Conservation (phyloP, 1,140 invertebrate species). For the Trinorchestia longiramus region DNA sequence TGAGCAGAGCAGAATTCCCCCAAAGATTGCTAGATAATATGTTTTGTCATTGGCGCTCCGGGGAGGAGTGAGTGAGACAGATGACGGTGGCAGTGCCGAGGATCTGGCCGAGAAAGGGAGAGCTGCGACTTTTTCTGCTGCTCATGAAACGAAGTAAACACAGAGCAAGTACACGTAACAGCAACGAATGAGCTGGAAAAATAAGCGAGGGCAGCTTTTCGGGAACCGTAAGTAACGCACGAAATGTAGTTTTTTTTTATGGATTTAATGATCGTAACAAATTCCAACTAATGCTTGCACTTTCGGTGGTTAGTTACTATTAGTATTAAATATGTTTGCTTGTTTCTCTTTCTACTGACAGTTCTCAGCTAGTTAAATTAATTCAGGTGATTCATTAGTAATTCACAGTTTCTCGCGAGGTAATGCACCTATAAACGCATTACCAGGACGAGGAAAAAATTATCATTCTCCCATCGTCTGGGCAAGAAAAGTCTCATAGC, state of each 20-base stretch:
- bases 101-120: slow-evolving; percentile 20
- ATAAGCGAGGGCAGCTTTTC: not conserved
- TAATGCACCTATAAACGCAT: not conserved
- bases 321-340: not conserved
- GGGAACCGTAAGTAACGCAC: not conserved
- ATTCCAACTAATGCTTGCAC: not conserved
- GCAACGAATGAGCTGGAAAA: not conserved
- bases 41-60: slow-evolving; percentile 37
- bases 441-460: not conserved
- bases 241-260: not conserved
- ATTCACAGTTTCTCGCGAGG: not conserved
- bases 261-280: not conserved
- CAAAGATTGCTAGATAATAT: slow-evolving; percentile 51
- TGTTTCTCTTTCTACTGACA: not conserved
- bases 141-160: slow-evolving; percentile 26
- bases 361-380: not conserved
- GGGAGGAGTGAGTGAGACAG: slow-evolving; percentile 51
- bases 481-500: not conserved
- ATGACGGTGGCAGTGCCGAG: slow-evolving; percentile 35
- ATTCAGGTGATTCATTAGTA: not conserved
- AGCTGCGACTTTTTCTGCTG: not conserved
- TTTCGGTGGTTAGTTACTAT: not conserved
- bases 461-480: not conserved
- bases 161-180: not conserved
- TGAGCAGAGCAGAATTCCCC: slow-evolving; percentile 3